Percentiles rank a stretch among this genome's conserved stretches.
These are phyloP conservation scores for Magallana gigas DNA, from an alignment of 1,140 invertebrate species.

Conservation along the genomic window DNA sequence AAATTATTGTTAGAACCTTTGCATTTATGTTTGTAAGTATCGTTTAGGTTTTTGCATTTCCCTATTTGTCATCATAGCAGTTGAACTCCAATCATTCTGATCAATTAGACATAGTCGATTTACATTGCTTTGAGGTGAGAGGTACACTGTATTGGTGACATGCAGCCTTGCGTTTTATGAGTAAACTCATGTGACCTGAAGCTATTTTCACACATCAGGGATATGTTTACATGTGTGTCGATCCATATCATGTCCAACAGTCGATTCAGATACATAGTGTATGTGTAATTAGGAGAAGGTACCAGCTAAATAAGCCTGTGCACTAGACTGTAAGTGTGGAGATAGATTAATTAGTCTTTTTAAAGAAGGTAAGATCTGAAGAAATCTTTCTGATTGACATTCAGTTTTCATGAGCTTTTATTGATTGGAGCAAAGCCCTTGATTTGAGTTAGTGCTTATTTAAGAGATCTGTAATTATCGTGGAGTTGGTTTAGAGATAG, in stretches of 20 bases:
- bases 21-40: too few species aligned
- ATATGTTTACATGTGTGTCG: neutral
- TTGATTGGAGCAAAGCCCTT: neutral
- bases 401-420: slow-evolving; percentile 11
- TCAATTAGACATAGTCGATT: too few species aligned
- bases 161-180: neutral
- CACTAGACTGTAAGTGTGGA: neutral
- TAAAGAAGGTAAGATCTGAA: slow-evolving; percentile 3
- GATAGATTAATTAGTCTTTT: neutral
- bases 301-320: neutral
- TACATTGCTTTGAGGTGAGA: too few species aligned
- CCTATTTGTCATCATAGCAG: too few species aligned
- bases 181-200: neutral
- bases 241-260: neutral
- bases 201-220: neutral
- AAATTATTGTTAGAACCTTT: too few species aligned
- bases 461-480: neutral
- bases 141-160: too few species aligned
- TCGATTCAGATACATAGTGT: neutral
- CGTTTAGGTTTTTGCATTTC: too few species aligned
- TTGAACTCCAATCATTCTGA: too few species aligned
- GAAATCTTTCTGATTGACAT: neutral
- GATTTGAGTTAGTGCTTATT: neutral
- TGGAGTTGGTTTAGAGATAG: too few species aligned
- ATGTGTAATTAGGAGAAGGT: neutral